A percentile compares a stretch with the other conserved stretches of the same genome.
Evolutionary conservation across 2,888 invertebrate species (phyloP).

Genomic region (Blomia tropicalis): DNA sequence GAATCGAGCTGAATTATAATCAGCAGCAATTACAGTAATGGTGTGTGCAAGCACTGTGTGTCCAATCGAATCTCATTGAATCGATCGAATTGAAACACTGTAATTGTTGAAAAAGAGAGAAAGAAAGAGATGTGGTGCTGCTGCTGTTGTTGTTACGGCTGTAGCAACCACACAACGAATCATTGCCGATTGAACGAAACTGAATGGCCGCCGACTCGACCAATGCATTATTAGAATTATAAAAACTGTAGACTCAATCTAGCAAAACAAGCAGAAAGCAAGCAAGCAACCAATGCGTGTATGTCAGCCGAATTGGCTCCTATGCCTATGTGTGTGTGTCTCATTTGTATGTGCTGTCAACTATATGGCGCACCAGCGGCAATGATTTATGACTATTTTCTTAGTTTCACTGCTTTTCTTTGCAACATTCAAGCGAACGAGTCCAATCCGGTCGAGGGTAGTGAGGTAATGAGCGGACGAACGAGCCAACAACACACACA

Average conservation of each 20-base stretch:
- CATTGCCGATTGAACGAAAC: conserved; percentile 4
- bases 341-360: conserved; percentile 10
- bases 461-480: conserved; percentile 10
- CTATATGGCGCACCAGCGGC: conserved; percentile 12
- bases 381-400: conserved; percentile 15
- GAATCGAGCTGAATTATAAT: conserved; percentile 9
- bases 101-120: background rate
- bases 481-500: too few relatives aligned
- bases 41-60: conserved; percentile 14
- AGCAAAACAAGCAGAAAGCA: too few relatives aligned
- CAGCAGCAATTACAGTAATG: conserved; percentile 15
- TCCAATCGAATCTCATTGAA: conserved; percentile 3
- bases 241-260: conserved; percentile 3
- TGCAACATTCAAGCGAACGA: background rate
- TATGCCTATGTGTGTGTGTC: background rate
- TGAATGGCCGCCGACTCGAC: too few relatives aligned
- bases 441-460: conserved; percentile 10
- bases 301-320: background rate
- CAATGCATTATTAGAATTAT: background rate
- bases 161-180: background rate
- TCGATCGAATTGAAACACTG: conserved; percentile 14
- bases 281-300: conserved; percentile 8
- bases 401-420: background rate
- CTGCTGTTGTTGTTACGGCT: too few relatives aligned
- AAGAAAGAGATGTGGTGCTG: too few relatives aligned